phyloP scores from a whole-genome alignment of 1,140 invertebrate genomes.

The Prorops nasuta region DNA sequence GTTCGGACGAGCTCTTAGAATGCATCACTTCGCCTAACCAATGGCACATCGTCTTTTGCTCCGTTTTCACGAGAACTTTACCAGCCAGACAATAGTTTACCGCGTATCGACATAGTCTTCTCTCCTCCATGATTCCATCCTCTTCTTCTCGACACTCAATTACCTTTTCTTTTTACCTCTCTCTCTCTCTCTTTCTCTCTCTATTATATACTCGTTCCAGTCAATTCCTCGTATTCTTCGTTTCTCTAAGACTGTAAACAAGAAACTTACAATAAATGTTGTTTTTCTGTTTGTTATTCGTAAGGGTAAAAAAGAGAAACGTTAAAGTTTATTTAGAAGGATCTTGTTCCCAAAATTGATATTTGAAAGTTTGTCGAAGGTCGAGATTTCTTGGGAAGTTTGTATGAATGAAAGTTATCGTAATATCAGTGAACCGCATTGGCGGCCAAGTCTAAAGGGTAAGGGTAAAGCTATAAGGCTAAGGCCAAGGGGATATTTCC shows the following conservation, averaged over 20 bases:
- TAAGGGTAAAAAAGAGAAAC: too few species aligned
- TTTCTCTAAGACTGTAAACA: too few species aligned
- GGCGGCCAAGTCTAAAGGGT: too few species aligned
- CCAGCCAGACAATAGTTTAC: constrained; percentile 48
- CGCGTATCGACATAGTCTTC: constrained; percentile 44
- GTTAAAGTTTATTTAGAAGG: too few species aligned
- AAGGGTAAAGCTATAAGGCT: too few species aligned
- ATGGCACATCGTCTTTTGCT: constrained; percentile 33
- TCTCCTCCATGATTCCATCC: constrained; percentile 6
- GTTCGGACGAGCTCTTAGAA: too few species aligned
- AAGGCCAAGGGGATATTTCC: too few species aligned
- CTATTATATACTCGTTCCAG: constrained; percentile 23
- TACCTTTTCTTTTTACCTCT: constrained; percentile 1
- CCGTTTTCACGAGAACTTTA: constrained; percentile 44
- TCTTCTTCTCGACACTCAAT: not conserved
- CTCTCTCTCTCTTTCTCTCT: too few species aligned
- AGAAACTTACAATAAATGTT: too few species aligned
- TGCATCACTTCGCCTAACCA: constrained; percentile 32
- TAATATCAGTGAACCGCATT: too few species aligned
- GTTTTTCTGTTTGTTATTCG: too few species aligned
- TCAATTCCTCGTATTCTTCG: constrained; percentile 26
- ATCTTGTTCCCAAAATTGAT: too few species aligned
- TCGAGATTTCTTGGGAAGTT: constrained; percentile 46
- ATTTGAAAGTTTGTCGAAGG: constrained; percentile 42
- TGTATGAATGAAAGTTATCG: constrained; percentile 49